Evolutionary conservation across 2,888 invertebrate genomes (phyloP), one percentile per base, ranked within the genome.

Genomic region (Seira ritae): DNA sequence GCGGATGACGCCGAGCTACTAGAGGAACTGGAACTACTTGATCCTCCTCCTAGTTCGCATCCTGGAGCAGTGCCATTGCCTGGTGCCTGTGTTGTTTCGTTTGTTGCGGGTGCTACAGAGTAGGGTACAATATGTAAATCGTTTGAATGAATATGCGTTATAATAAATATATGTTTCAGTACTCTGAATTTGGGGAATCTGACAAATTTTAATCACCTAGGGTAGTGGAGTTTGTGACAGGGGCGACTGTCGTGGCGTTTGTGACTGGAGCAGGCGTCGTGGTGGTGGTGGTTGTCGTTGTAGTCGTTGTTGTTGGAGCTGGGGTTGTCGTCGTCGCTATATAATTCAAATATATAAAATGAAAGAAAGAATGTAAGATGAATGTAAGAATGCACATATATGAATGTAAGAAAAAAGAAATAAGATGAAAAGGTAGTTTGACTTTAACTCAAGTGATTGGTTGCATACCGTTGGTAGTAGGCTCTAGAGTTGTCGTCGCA

Each of bases 301-400:
- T 19, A 6, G 67, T 10, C 0, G 50, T 19, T 22, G 60, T 17
- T n/a, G 55, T 67, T 42, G 50, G 19, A 2, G 31, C 24, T 19
- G 73, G 19, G 24, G 62, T 62, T 55, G 65, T 60, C 6, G 71
- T 37, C n/a, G 19, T 19, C 3, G 31, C n/a, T n/a, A n/a, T n/a
- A n/a, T n/a, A n/a, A n/a, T n/a, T n/a, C n/a, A n/a, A n/a, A n/a
- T n/a, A n/a, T n/a, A n/a, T n/a, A n/a, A n/a, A n/a, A n/a, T n/a
- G n/a, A n/a, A n/a, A n/a, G n/a, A n/a, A n/a, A n/a, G n/a, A n/a
- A n/a, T n/a, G n/a, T n/a, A n/a, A n/a, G n/a, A n/a, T n/a, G n/a
- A n/a, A n/a, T n/a, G n/a, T n/a, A n/a, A n/a, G n/a, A n/a, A n/a
- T n/a, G n/a, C n/a, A n/a, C n/a, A n/a, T n/a, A n/a, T n/a, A n/a